Conservation (phyloP, 2,888 invertebrate species). For the Dioctria rufipes region DNA sequence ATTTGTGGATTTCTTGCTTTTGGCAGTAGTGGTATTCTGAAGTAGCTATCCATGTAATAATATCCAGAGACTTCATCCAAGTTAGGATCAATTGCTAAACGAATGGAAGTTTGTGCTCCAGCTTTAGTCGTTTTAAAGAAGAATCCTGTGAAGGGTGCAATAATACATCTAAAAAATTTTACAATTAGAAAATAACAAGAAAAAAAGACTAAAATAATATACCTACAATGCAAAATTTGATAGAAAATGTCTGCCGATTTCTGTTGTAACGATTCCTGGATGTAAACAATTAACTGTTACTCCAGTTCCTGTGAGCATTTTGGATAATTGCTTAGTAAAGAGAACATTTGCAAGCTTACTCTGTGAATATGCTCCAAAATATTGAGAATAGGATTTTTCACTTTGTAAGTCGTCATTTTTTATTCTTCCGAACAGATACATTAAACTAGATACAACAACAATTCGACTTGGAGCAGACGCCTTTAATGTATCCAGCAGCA, state of each 20-base stretch:
- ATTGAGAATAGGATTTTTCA: conserved; percentile 75
- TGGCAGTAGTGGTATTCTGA: conserved; percentile 70
- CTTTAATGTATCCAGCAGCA: conserved; percentile 72
- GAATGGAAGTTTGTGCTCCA: conserved; percentile 69
- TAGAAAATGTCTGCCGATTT: conserved; percentile 77
- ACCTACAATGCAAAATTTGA: background rate
- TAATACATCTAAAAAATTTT: too few relatives aligned
- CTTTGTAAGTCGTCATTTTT: conserved; percentile 80
- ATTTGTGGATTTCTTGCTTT: conserved; percentile 73
- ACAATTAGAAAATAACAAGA: too few relatives aligned
- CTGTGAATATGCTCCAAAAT: conserved; percentile 76
- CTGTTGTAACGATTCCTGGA: conserved; percentile 80
- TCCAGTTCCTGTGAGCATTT: conserved; percentile 74
- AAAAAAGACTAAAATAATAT: too few relatives aligned
- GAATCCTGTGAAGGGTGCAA: background rate
- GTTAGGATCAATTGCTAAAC: conserved; percentile 68
- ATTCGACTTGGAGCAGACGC: conserved; percentile 79
- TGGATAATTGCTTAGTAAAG: conserved; percentile 78
- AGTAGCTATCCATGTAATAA: conserved; percentile 76
- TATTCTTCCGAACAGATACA: conserved; percentile 77
- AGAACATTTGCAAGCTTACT: conserved; percentile 84
- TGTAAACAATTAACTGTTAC: conserved; percentile 79
- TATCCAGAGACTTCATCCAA: conserved; percentile 66
- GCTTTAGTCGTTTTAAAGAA: conserved; percentile 66
- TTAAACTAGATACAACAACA: conserved; percentile 79